Conservation (phyloP, 2,797 vertebrate species). For the Onychomys torridus region DNA sequence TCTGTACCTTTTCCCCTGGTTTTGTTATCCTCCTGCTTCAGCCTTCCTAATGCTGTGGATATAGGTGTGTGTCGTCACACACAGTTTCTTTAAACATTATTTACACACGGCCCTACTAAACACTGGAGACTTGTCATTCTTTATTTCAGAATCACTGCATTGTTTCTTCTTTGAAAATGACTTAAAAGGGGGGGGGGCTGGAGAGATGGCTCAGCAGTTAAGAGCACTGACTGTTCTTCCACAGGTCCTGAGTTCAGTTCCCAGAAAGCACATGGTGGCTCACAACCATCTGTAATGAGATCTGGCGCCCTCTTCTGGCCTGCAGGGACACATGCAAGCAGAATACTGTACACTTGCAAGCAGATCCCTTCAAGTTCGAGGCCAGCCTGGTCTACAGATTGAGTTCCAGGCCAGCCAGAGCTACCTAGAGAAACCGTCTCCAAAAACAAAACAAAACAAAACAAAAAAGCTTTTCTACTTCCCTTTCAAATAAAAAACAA, state of each 20-base stretch:
- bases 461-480: neutral
- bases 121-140: neutral
- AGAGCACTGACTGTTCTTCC: too few relatives aligned
- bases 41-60: too few relatives aligned
- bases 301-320: too few relatives aligned
- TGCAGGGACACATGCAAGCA: too few relatives aligned
- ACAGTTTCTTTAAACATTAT: neutral
- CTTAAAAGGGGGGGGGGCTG: too few relatives aligned
- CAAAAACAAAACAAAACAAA: neutral
- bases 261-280: too few relatives aligned
- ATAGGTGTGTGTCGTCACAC: neutral
- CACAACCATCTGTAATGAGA: too few relatives aligned
- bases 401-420: neutral
- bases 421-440: neutral
- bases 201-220: too few relatives aligned
- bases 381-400: neutral
- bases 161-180: neutral
- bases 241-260: too few relatives aligned
- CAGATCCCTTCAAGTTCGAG: neutral
- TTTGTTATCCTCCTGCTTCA: neutral
- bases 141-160: neutral
- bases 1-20: neutral
- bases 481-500: constrained; percentile 7
- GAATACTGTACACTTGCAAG: too few relatives aligned
- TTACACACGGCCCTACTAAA: neutral